Evolutionary conservation across 2,888 invertebrate genomes (phyloP).

Genomic region (Eupithecia inturbata): DNA sequence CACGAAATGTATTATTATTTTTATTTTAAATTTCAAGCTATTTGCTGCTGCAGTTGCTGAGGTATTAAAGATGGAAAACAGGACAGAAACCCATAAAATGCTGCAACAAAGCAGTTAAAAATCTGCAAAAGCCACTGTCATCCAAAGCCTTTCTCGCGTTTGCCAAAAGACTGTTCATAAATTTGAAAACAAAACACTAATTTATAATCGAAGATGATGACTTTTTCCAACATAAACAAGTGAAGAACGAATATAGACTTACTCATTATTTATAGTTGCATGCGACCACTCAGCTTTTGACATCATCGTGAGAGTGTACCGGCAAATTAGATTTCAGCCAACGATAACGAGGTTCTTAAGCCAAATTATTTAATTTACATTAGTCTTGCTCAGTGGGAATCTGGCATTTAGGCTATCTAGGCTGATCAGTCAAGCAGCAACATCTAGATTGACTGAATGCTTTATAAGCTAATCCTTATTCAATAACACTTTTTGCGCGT

Average conservation of each 20-base stretch:
- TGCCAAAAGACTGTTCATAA: too few species aligned
- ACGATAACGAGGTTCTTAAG: conserved; percentile 38
- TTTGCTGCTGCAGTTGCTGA: too few species aligned
- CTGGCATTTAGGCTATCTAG: conserved; percentile 82
- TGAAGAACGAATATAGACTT: not conserved
- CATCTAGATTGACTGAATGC: conserved; percentile 79
- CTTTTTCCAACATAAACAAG: not conserved
- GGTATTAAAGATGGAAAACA: too few species aligned
- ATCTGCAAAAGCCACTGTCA: too few species aligned
- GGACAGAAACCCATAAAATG: too few species aligned
- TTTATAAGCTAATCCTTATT: conserved; percentile 81
- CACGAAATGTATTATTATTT: too few species aligned
- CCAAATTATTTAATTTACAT: conserved; percentile 49
- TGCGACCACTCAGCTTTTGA: conserved; percentile 25
- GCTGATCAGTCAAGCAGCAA: conserved; percentile 79
- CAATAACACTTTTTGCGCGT: conserved; percentile 75
- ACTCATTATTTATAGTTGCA: not conserved
- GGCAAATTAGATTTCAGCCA: conserved; percentile 32
- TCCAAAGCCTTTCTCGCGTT: too few species aligned
- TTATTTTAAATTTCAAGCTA: too few species aligned
- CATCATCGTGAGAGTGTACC: conserved; percentile 29
- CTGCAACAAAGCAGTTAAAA: too few species aligned
- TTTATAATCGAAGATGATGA: not conserved
- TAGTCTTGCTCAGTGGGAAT: conserved; percentile 76
- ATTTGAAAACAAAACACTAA: not conserved